These are phyloP conservation scores for Pitta sordida DNA, from an alignment of 2,113 vertebrate species.

Conservation along the genomic window DNA sequence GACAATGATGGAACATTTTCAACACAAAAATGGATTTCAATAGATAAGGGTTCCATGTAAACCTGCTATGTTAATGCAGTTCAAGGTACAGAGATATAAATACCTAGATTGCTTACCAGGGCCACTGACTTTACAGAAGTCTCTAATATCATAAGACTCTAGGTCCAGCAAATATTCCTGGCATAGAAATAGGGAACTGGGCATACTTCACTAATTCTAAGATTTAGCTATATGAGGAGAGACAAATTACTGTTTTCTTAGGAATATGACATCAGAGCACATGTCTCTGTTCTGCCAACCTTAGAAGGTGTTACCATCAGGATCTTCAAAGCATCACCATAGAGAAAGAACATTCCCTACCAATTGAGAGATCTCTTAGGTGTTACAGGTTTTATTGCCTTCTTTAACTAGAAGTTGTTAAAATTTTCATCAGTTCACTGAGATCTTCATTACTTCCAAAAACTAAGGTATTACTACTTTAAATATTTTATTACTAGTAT, in stretches of 20 bases:
- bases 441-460: background rate
- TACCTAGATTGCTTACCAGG: background rate
- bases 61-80: background rate
- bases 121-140: background rate
- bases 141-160: background rate
- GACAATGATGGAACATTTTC: background rate
- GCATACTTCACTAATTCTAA: background rate
- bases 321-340: background rate
- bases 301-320: background rate
- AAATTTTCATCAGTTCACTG: background rate
- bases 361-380: background rate
- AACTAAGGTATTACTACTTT: background rate
- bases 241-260: background rate
- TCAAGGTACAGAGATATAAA: background rate
- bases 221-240: background rate
- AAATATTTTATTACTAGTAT: background rate
- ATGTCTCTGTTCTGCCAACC: background rate
- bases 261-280: background rate
- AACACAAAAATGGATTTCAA: background rate
- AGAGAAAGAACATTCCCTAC: background rate
- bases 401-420: background rate
- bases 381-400: background rate
- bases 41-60: background rate
- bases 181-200: background rate
- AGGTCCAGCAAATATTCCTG: background rate